phyloP scores from a whole-genome alignment of 2,113 vertebrate genomes.

The Indicator indicator region DNA sequence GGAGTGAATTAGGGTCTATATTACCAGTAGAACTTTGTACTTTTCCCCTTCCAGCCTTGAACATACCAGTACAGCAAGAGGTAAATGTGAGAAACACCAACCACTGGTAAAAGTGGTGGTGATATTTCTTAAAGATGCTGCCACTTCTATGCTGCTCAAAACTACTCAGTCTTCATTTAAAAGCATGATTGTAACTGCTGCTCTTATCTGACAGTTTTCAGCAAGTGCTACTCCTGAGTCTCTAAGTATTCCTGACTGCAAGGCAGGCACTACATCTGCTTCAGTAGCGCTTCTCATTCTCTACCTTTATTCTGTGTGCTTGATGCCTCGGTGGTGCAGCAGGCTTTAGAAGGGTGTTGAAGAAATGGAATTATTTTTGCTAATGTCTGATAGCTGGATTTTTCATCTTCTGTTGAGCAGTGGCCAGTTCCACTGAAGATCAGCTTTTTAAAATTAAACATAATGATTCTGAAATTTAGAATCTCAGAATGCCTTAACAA shows the following conservation, averaged over 20 bases:
- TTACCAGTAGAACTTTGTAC: not conserved
- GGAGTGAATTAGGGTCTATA: not conserved
- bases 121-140: not conserved
- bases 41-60: not conserved
- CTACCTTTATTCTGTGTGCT: not conserved
- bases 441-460: not conserved
- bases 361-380: not conserved
- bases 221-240: not conserved
- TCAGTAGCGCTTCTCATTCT: not conserved
- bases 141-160: not conserved
- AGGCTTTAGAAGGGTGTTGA: not conserved
- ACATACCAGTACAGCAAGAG: not conserved
- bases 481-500: not conserved
- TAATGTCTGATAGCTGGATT: not conserved
- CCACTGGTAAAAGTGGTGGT: not conserved
- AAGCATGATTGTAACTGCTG: not conserved
- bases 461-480: not conserved
- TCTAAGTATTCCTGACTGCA: not conserved
- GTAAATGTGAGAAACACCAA: not conserved
- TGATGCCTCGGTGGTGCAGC: not conserved
- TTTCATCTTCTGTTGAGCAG: not conserved
- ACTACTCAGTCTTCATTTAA: not conserved
- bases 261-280: not conserved
- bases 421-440: accelerated
- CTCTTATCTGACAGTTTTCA: not conserved